Evolutionary conservation across 2,113 vertebrate genomes (phyloP).

Genomic region (Oreochromis tanganicae): DNA sequence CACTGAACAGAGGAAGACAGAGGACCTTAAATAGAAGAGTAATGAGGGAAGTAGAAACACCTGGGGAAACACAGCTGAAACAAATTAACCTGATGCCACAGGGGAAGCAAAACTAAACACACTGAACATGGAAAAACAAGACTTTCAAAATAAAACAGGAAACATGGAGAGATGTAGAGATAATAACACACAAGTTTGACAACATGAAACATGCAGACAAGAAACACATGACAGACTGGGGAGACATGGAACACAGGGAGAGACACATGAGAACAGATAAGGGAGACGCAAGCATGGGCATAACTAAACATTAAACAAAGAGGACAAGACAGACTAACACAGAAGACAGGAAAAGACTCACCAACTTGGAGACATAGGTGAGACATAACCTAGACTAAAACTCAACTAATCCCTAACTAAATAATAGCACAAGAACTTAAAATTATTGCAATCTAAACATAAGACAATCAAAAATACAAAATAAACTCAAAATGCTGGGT

Average conservation of each 20-base stretch:
- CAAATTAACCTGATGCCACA: neutral
- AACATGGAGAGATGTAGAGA: neutral
- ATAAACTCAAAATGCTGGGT: neutral
- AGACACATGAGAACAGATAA: neutral
- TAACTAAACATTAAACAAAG: neutral
- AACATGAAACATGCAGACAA: neutral
- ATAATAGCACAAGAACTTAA: neutral
- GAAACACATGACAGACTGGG: neutral
- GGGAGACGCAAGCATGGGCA: neutral
- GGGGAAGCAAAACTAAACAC: rapidly evolving
- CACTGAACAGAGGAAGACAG: neutral
- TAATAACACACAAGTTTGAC: neutral
- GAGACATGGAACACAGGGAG: neutral
- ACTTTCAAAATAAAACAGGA: neutral
- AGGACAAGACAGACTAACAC: neutral
- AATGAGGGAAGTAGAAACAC: neutral
- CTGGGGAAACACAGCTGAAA: neutral
- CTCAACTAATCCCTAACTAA: neutral
- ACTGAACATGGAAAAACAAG: neutral
- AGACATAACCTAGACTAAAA: neutral
- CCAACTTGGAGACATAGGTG: neutral
- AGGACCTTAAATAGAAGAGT: neutral
- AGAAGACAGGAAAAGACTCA: neutral
- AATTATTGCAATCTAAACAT: neutral
- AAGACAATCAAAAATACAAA: neutral